A percentile compares a stretch with the other conserved stretches of the same genome.
Conservation (phyloP, 1,140 invertebrate genomes). For the Drosophila seguyi region DNA sequence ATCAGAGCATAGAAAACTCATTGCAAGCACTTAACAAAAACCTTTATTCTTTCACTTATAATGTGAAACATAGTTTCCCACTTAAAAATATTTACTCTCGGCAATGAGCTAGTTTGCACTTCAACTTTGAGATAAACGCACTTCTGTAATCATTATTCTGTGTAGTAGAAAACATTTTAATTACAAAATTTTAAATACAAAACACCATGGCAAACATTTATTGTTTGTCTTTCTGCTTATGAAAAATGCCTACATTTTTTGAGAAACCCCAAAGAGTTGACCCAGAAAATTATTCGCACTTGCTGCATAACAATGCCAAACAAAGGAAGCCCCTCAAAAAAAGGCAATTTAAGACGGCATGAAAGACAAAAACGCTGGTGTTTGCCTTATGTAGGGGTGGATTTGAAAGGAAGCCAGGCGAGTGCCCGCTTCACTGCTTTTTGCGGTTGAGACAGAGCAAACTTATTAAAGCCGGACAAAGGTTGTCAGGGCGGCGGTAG, state of each 20-base stretch:
- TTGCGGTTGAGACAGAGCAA: conserved; percentile 44
- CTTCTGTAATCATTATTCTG: not conserved
- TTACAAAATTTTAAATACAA: conserved; percentile 4
- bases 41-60: not conserved
- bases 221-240: conserved; percentile 5
- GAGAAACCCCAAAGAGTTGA: conserved; percentile 17
- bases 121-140: not conserved
- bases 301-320: conserved; percentile 19
- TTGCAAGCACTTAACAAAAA: too few species aligned
- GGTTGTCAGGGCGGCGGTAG: conserved; percentile 8
- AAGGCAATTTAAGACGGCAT: conserved; percentile 48
- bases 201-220: conserved; percentile 3
- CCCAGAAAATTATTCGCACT: conserved; percentile 20
- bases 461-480: conserved; percentile 61
- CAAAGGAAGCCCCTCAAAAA: conserved; percentile 29
- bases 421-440: conserved; percentile 33
- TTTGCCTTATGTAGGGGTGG: conserved; percentile 10
- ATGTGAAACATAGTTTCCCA: not conserved
- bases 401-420: conserved; percentile 43
- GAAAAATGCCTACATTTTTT: conserved; percentile 6
- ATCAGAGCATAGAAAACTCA: too few species aligned
- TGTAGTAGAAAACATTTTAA: not conserved
- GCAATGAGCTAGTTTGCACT: not conserved
- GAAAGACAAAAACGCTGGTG: conserved; percentile 32
- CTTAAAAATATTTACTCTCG: not conserved